Evolutionary conservation across 2,113 vertebrate genomes (phyloP).

Genomic region (Speoplatyrhinus poulsoni): DNA sequence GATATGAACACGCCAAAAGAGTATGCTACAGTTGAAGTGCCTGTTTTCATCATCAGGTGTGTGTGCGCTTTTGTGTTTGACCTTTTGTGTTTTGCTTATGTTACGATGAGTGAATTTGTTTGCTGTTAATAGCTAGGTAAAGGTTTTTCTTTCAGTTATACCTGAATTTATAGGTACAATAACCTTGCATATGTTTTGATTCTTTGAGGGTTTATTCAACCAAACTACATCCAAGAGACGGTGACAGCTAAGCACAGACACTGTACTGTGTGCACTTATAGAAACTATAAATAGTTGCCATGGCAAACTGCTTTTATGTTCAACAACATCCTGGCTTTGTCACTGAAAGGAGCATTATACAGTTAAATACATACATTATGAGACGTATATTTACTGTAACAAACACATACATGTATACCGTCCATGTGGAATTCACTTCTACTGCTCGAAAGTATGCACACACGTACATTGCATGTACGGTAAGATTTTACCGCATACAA

Average conservation of each 20-base stretch:
- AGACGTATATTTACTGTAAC: slow-evolving; percentile 32
- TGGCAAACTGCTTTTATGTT: slow-evolving; percentile 14
- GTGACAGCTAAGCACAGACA: neutral
- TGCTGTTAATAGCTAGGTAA: slow-evolving; percentile 42
- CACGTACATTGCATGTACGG: slow-evolving; percentile 44
- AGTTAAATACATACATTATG: slow-evolving; percentile 12
- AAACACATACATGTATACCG: slow-evolving; percentile 39
- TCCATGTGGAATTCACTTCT: slow-evolving; percentile 35
- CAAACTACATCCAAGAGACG: slow-evolving; percentile 21
- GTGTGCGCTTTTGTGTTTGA: slow-evolving; percentile 51
- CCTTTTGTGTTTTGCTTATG: slow-evolving; percentile 33
- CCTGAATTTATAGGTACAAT: slow-evolving; percentile 5
- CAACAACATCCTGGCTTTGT: slow-evolving; percentile 33
- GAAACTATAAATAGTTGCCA: slow-evolving; percentile 41
- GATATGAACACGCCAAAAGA: slow-evolving; percentile 72
- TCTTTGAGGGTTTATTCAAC: slow-evolving; percentile 14
- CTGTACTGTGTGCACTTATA: slow-evolving; percentile 50
- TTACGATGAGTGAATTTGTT: slow-evolving; percentile 42
- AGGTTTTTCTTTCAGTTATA: slow-evolving; percentile 44
- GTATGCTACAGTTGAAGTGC: slow-evolving; percentile 77
- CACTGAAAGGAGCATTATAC: slow-evolving; percentile 45
- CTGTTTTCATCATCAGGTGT: slow-evolving; percentile 73
- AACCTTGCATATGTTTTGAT: slow-evolving; percentile 21
- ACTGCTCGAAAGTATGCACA: slow-evolving; percentile 43
- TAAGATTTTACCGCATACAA: slow-evolving; percentile 35